These are phyloP conservation scores for Drosophila truncata DNA, from an alignment of 1,140 invertebrate species.

Conservation along the genomic window DNA sequence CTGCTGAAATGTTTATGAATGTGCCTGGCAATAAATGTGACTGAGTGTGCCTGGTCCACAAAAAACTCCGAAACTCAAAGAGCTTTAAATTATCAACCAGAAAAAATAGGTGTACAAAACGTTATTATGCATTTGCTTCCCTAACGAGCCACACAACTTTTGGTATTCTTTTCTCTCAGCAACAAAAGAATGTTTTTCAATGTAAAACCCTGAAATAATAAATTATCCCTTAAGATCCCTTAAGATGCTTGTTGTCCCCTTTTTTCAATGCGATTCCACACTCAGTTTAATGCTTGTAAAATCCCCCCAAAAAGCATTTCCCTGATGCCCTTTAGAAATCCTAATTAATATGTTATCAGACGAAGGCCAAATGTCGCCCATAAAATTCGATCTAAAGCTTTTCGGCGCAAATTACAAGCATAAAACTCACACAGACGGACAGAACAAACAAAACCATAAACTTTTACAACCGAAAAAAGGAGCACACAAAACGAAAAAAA, in stretches of 20 bases:
- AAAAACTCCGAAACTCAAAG: constrained; percentile 18
- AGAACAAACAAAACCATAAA: constrained; percentile 61
- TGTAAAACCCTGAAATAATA: constrained; percentile 11
- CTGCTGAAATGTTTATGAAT: constrained; percentile 56
- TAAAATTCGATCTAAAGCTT: constrained; percentile 63
- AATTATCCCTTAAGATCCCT: constrained; percentile 5
- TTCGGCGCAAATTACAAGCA: constrained; percentile 46
- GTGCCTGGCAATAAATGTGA: constrained; percentile 48
- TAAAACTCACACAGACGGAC: constrained; percentile 56
- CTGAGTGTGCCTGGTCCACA: constrained; percentile 4
- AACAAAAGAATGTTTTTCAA: constrained; percentile 27
- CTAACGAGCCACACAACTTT: constrained; percentile 20
- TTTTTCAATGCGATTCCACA: constrained; percentile 5
- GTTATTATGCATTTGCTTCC: constrained; percentile 20
- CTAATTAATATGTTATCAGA: constrained; percentile 62
- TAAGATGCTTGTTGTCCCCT: constrained; percentile 11
- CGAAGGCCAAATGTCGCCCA: constrained; percentile 50
- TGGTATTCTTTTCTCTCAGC: not conserved
- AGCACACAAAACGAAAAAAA: constrained; percentile 1
- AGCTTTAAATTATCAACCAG: constrained; percentile 31
- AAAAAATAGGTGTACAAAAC: constrained; percentile 17
- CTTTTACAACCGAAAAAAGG: constrained; percentile 47
- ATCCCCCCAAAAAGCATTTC: constrained; percentile 25
- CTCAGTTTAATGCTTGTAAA: constrained; percentile 34
- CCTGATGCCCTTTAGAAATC: constrained; percentile 29